phyloP scores from a whole-genome alignment of 2,797 vertebrate genomes.

The Alfaro cultratus region DNA sequence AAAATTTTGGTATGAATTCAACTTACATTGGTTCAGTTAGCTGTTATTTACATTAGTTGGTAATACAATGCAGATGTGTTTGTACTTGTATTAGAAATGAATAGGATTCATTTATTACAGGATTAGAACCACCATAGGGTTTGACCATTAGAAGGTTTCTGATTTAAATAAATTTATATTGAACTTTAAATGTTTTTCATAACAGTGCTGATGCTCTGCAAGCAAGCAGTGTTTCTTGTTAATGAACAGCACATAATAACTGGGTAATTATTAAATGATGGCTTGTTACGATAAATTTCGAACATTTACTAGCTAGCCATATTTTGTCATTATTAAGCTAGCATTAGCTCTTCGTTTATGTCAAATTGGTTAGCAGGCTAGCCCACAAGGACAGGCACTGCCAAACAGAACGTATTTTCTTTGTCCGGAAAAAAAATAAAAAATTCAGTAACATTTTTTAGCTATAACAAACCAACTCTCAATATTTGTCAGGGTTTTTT shows the following conservation, averaged over 20 bases:
- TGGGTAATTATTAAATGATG: neutral
- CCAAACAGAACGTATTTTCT: neutral
- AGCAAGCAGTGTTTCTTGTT: neutral
- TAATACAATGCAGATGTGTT: neutral
- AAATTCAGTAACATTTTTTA: neutral
- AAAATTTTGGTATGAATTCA: neutral
- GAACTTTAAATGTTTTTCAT: neutral
- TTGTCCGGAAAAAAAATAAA: neutral
- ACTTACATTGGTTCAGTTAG: neutral
- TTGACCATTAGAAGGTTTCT: neutral
- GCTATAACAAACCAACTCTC: neutral
- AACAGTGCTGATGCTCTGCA: neutral
- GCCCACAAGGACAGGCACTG: neutral
- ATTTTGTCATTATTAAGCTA: neutral
- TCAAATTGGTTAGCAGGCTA: neutral
- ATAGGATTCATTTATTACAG: neutral
- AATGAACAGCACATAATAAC: neutral
- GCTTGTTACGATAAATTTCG: neutral
- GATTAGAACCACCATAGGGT: neutral
- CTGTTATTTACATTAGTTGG: neutral
- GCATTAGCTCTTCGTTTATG: too few relatives aligned
- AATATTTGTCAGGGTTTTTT: neutral
- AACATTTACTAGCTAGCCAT: neutral
- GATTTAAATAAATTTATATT: neutral
- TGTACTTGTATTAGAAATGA: neutral